Base-by-base conservation (phyloP, 2,888 invertebrate species). In the Metalampra italica region DNA sequence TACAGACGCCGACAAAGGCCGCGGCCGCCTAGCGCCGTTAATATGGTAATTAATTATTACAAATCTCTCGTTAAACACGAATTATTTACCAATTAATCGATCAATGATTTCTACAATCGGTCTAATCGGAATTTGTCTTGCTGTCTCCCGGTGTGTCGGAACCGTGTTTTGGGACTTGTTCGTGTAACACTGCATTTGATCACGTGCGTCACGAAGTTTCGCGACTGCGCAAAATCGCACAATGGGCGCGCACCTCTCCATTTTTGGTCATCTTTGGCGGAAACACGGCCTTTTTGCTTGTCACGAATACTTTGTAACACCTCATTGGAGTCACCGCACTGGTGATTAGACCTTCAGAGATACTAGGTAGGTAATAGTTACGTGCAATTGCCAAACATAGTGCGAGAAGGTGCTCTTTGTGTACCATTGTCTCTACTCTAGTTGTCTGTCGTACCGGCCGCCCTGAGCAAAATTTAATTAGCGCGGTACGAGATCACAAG, bases 31-130 rank as follows among this genome's bases (percentile, higher is more conserved):
- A 86, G 81, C 81, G 81, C 82, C 75, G 79, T 83, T 83, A 82
- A 85, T 83, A 85, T 81, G 81, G 73, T 83, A 85, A 87, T 89
- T 86, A 87, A 89, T 89, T 86, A 86, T 81, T 75, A 82, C 83
- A 82, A 83, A 86, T 85, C 78, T 76, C 71, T 66, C 66, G 68
- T 74, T 52, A 47, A 49, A 75, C 71, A 76, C 80, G 79, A 79
- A 82, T 82, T 78, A 82, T 74, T 75, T 74, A 71, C 63, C 73
- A 78, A 80, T 82, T 77, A 75, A 73, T 70, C 66, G 70, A 63
- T 69, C 53, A 51, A 59, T 59, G 51, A 37, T 37, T 45, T 30
- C 32, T 43, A 30, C 30, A 15, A 41, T 41, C 41, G 29, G 22
- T 41, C n/a, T 41, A n/a, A n/a, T 41, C 29, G 29, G 9, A 8